Evolutionary conservation across 2,797 vertebrate genomes (phyloP), one percentile per base, ranked within the genome.

Genomic region (Spondyliosoma cantharus): DNA sequence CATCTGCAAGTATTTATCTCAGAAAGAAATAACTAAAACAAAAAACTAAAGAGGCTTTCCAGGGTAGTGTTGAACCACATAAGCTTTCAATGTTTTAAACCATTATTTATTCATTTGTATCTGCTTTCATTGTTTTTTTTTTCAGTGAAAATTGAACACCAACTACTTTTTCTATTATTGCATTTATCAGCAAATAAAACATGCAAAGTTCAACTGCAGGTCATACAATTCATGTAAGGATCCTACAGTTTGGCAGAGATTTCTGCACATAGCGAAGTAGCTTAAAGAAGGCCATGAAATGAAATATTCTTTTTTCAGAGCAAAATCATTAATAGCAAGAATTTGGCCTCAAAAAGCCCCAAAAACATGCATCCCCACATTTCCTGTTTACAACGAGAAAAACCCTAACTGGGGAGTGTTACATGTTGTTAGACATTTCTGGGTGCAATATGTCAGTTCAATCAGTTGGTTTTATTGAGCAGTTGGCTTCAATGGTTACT

Each of bases 1-100:
- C 93, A 94, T 94, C 91, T 94, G 93, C 65, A 85, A 84, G 76
- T 70, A 73, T 88, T 94, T 93, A 92, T 89, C 78, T 66, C 74
- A 66, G 32, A 70, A 78, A 77, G 89, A 90, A 92, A 80, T 71
- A 78, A 76, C 64, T 42, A 80, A 74, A 78, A 77, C 59, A 82
- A 87, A 87, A 79, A 70, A 69, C 74, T 76, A 68, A 78, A 82
- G 62, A 86, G 77, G 52, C 72, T 83, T 84, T 86, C 86, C 79
- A 84, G 80, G 65, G 81, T 85, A 72, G 75, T 80, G 59, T 74
- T 86, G 57, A 82, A 81, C 60, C 77, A 87, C 87, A 76, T 82
- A 80, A 86, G 86, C 59, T 54, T 85, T 84, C 32, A 87, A 67
- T 82, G 82, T 81, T 84, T 68, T 71, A 65, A 89, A 65, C 59